Evolutionary conservation across 2,888 invertebrate genomes (phyloP).

Genomic region (Hypercompe scribonia): DNA sequence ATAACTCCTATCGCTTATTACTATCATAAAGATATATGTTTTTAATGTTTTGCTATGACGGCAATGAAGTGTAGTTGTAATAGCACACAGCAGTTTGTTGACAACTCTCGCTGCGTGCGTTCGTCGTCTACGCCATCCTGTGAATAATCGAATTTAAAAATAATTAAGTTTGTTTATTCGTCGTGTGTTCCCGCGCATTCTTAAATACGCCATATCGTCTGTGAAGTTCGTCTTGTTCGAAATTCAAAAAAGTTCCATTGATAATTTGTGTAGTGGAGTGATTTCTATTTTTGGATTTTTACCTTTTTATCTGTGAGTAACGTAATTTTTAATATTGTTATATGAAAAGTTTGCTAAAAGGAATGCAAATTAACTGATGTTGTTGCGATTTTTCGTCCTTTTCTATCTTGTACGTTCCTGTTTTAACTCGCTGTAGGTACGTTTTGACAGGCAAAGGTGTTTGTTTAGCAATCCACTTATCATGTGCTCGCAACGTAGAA

Average conservation of each 20-base stretch:
- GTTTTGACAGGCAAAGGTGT: neutral
- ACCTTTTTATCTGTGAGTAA: constrained; percentile 6
- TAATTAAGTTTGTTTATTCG: neutral
- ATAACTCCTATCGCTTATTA: constrained; percentile 18
- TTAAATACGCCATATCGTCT: constrained; percentile 4
- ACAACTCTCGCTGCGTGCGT: constrained; percentile 14
- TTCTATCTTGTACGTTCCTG: neutral
- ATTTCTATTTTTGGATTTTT: constrained; percentile 11
- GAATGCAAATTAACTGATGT: neutral
- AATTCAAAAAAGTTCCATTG: constrained; percentile 12
- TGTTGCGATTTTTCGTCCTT: constrained; percentile 7
- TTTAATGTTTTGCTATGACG: constrained; percentile 16
- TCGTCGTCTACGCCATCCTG: constrained; percentile 11
- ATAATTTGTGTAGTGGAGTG: constrained; percentile 10
- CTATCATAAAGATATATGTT: neutral
- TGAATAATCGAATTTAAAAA: constrained; percentile 14
- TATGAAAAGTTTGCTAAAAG: neutral
- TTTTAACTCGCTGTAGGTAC: neutral
- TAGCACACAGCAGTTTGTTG: constrained; percentile 12
- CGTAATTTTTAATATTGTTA: neutral
- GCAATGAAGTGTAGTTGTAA: neutral
- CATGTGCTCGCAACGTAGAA: constrained; percentile 1
- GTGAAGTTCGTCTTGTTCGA: constrained; percentile 13
- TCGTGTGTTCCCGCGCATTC: neutral
- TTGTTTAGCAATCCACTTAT: constrained; percentile 6